These are phyloP conservation scores for Drosophila santomea DNA, from an alignment of 1,140 invertebrate genomes.

Conservation along the genomic window DNA sequence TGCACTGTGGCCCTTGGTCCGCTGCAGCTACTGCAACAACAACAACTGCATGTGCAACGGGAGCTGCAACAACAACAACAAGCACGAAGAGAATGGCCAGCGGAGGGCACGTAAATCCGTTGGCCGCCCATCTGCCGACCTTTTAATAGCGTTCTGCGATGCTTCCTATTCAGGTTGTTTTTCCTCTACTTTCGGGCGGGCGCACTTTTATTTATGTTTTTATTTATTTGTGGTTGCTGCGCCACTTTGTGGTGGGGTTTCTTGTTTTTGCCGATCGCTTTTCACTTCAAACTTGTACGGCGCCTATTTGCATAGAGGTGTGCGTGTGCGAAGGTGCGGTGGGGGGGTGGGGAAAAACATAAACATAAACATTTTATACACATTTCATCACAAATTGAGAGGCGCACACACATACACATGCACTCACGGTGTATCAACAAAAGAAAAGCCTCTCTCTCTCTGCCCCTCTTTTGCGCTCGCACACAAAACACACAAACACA, in stretches of 20 bases:
- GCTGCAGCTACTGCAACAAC: conserved; percentile 26
- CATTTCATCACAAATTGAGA: conserved; percentile 51
- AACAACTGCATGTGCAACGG: conserved; percentile 6
- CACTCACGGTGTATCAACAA: conserved; percentile 42
- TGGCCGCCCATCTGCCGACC: conserved; percentile 34
- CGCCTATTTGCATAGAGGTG: not conserved
- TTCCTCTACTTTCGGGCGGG: not conserved
- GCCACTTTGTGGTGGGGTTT: conserved; percentile 28
- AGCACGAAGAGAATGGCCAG: conserved; percentile 19
- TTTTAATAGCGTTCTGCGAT: not conserved
- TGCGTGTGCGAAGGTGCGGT: not conserved
- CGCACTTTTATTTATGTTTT: conserved; percentile 1
- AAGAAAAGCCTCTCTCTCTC: conserved; percentile 31
- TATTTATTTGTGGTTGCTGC: conserved; percentile 11
- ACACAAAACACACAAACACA: not conserved
- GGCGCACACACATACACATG: conserved; percentile 30
- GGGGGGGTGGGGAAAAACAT: conserved; percentile 20
- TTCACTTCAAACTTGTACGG: conserved; percentile 23
- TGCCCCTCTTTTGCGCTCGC: too few species aligned
- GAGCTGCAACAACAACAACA: conserved; percentile 6
- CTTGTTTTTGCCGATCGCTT: conserved; percentile 28
- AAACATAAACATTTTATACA: conserved; percentile 46
- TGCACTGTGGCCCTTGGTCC: conserved; percentile 4
- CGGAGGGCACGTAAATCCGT: conserved; percentile 34
- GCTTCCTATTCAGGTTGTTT: not conserved